Evolutionary conservation across 2,888 invertebrate genomes (phyloP), one percentile per base, ranked within the genome.

Genomic region (Torymus texanus): DNA sequence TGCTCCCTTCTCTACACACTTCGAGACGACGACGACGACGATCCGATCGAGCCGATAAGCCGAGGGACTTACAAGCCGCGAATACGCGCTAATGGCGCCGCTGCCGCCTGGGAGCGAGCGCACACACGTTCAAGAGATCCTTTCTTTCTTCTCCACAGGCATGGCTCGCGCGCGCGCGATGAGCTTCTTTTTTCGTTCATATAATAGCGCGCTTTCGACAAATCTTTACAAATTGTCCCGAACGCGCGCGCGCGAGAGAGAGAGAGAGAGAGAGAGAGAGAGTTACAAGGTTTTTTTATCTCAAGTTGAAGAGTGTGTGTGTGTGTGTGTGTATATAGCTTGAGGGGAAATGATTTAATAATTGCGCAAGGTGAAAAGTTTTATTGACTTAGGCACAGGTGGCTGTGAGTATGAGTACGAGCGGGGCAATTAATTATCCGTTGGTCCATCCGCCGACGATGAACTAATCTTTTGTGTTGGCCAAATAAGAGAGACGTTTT

Each of bases 1-100:
- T 18, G 4, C 13, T 18, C 18, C 4, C 18, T 10, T 66, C n/a
- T 13, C 71, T 65, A 41, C 41, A 41, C 41, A 41, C 41, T 41
- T 41, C 41, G 41, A 41, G 41, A 41, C 81, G 63, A n/a, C 66
- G n/a, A 14, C 81, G 80, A 81, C 71, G 83, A 84, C 81, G 85
- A 87, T 86, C 80, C 84, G 86, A 87, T 87, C 80, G 81, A 24
- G 21, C 63, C 84, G 87, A 87, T 87, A 86, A 85, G 82, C 75
- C 81, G 75, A 79, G 82, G 73, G 77, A 77, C 81, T 83, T 83
- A 82, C 79, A 83, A 82, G 83, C 81, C 80, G 83, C 80, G 80
- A 81, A 81, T 82, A 83, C 78, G 83, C 82, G 83, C 82, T 66
- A 78, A 75, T 80, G 79, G 78, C 76, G 76, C 70, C 79, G 76